A percentile compares a stretch with the other conserved stretches of the same genome.
Evolutionary conservation across 2,113 vertebrate genomes (phyloP).

Genomic region (Thamnaconus septentrionalis): DNA sequence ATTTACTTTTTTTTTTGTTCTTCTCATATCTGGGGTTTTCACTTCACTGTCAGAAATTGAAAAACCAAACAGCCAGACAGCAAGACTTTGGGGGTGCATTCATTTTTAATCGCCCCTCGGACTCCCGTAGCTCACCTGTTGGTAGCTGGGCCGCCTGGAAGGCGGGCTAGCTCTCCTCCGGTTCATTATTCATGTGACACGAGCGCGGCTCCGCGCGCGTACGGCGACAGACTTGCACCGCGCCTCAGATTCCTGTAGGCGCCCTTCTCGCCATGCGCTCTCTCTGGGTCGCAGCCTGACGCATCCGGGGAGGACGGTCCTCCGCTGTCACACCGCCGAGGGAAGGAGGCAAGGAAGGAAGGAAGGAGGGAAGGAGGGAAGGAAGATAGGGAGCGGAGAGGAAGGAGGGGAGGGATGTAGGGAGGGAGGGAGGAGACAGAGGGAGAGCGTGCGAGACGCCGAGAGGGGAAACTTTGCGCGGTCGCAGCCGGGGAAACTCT

Average conservation of each 20-base stretch:
- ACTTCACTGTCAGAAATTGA: no score
- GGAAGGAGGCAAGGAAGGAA: slow-evolving; percentile 18
- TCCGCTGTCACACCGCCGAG: slow-evolving; percentile 45
- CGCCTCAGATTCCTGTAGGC: slow-evolving; percentile 72
- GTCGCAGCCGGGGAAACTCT: slow-evolving; percentile 43
- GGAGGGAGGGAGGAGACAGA: slow-evolving; percentile 15
- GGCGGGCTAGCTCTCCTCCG: slow-evolving; percentile 11
- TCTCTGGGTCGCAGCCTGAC: slow-evolving; percentile 65
- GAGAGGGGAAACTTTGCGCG: slow-evolving; percentile 64
- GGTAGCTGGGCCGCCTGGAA: no score
- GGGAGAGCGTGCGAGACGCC: slow-evolving; percentile 11
- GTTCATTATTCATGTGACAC: slow-evolving; percentile 55
- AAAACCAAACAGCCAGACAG: no score
- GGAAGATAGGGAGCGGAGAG: slow-evolving; percentile 4
- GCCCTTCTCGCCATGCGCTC: slow-evolving; percentile 67
- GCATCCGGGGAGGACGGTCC: slow-evolving; percentile 57
- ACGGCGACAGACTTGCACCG: slow-evolving; percentile 62
- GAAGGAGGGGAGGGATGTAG: slow-evolving; percentile 3
- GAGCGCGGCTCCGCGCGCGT: slow-evolving; percentile 10
- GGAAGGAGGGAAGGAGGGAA: neutral
- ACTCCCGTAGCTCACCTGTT: no score
- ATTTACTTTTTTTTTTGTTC: no score
- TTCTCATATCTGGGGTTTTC: no score
- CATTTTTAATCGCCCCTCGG: no score
- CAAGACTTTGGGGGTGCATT: no score